These are phyloP conservation scores for Pleuronectes platessa DNA, from an alignment of 2,113 vertebrate species.

Conservation along the genomic window DNA sequence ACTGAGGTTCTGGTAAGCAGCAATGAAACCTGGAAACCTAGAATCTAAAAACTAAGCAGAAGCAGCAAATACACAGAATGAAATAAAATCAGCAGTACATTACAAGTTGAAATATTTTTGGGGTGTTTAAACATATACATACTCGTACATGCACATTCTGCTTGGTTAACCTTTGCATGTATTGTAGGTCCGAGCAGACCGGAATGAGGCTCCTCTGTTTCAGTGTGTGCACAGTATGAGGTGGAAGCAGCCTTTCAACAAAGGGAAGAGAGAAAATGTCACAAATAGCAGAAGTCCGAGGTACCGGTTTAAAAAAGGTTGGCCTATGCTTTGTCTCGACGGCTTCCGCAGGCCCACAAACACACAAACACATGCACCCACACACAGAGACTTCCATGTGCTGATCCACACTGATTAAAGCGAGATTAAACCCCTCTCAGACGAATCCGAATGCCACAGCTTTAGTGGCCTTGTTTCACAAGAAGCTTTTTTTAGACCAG, in stretches of 20 bases:
- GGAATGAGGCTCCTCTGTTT: slow-evolving; percentile 20
- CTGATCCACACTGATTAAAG: slow-evolving; percentile 27
- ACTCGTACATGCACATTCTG: not conserved
- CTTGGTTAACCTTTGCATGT: not conserved
- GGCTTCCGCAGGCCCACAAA: slow-evolving; percentile 9
- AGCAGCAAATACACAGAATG: too few relatives aligned
- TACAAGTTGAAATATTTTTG: not conserved
- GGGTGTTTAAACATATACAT: slow-evolving; percentile 5
- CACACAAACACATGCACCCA: slow-evolving; percentile 11
- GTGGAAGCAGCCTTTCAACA: slow-evolving; percentile 47
- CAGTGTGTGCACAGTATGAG: slow-evolving; percentile 11
- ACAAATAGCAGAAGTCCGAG: slow-evolving; percentile 69
- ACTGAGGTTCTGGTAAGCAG: too few relatives aligned
- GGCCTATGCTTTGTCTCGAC: slow-evolving; percentile 20
- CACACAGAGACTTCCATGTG: slow-evolving; percentile 1
- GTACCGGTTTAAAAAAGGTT: slow-evolving; percentile 41
- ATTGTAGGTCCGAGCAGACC: not conserved
- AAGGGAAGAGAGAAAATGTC: slow-evolving; percentile 67
- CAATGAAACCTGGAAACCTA: too few relatives aligned
- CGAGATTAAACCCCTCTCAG: slow-evolving; percentile 36
- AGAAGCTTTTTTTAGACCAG: slow-evolving; percentile 5
- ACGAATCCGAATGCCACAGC: slow-evolving; percentile 14
- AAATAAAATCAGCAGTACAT: too few relatives aligned
- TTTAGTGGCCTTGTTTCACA: slow-evolving; percentile 29
- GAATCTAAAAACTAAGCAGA: too few relatives aligned